Evolutionary conservation across 2,113 vertebrate genomes (phyloP).

Genomic region (Lichenostomus cassidix): DNA sequence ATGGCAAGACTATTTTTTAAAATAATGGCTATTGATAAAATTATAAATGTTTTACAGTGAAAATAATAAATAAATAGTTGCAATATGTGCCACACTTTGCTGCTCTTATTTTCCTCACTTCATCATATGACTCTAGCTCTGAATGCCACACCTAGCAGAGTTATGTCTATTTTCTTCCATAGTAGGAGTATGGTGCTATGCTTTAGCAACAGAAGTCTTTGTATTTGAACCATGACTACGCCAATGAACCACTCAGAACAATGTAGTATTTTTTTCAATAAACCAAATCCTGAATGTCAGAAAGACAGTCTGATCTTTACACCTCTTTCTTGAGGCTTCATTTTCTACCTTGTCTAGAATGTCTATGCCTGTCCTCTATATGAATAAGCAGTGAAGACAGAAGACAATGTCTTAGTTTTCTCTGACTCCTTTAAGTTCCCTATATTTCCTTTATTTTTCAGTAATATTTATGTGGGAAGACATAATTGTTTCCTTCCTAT

Average conservation of each 20-base stretch:
- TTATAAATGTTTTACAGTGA: neutral
- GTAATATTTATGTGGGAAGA: neutral
- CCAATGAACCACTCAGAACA: neutral
- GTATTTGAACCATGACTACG: neutral
- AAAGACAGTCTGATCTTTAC: fast-evolving
- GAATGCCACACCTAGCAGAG: neutral
- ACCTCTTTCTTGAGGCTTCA: neutral
- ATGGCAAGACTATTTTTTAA: neutral
- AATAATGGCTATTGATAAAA: neutral
- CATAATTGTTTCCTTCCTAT: neutral
- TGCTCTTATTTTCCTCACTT: neutral
- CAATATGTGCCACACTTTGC: neutral
- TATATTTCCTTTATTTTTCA: neutral
- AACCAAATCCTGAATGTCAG: neutral
- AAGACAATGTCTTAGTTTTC: neutral
- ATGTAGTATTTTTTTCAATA: neutral
- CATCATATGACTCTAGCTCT: neutral
- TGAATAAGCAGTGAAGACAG: neutral
- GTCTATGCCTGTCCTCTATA: fast-evolving
- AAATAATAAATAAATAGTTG: neutral
- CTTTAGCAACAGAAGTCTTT: neutral
- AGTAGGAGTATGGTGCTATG: fast-evolving
- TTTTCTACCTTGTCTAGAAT: neutral
- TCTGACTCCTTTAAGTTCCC: neutral
- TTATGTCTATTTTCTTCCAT: neutral